These are phyloP conservation scores for Tachystola acroxantha DNA, from an alignment of 2,888 invertebrate genomes.

Conservation along the genomic window DNA sequence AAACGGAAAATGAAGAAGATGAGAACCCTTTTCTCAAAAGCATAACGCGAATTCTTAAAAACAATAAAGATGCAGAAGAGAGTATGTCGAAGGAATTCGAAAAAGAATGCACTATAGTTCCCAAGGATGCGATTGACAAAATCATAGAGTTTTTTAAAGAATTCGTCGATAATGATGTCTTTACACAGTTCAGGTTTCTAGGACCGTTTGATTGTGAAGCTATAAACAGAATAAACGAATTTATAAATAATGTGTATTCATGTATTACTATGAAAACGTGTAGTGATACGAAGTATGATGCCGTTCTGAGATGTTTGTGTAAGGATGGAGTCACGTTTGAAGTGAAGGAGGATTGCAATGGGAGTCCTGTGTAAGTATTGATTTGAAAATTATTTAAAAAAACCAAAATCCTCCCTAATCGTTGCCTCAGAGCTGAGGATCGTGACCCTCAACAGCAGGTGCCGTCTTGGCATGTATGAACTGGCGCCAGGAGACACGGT, in stretches of 20 bases:
- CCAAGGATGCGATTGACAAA: conserved; percentile 13
- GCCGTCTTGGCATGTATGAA: no score
- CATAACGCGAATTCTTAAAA: conserved; percentile 27
- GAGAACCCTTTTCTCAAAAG: conserved; percentile 36
- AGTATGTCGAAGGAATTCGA: conserved; percentile 8
- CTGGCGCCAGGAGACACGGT: no score
- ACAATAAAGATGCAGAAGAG: conserved; percentile 6
- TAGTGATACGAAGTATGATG: conserved; percentile 12
- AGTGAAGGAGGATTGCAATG: conserved; percentile 31
- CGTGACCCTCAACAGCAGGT: no score
- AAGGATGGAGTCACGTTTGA: conserved; percentile 16
- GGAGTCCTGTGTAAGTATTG: conserved; percentile 38
- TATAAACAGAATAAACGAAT: conserved; percentile 25
- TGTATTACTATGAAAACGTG: conserved; percentile 12
- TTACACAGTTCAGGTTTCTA: conserved; percentile 41
- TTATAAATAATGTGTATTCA: conserved; percentile 24
- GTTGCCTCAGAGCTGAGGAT: no score
- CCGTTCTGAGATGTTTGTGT: conserved; percentile 18
- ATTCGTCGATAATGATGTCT: conserved; percentile 23
- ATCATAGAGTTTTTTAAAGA: conserved; percentile 37
- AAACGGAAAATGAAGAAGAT: conserved; percentile 19
- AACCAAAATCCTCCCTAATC: no score
- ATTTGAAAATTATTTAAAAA: no score
- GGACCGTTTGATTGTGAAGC: conserved; percentile 36
- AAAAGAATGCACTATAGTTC: background rate